phyloP scores from a whole-genome alignment of 2,797 vertebrate species.

The Spondyliosoma cantharus region DNA sequence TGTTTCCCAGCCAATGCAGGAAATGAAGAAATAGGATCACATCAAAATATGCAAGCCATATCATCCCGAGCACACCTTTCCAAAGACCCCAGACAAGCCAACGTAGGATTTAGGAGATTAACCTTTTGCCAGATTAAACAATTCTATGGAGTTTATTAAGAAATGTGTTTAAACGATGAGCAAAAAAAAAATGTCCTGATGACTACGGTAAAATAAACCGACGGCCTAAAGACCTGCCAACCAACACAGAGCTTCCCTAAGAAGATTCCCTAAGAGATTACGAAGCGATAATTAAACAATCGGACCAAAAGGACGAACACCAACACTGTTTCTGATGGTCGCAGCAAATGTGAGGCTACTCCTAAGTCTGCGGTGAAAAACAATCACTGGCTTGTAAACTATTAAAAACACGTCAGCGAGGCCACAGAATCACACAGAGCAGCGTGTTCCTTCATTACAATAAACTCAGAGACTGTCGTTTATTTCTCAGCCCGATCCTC shows the following conservation, averaged over 20 bases:
- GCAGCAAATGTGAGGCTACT: neutral
- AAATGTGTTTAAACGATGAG: slow-evolving; percentile 59
- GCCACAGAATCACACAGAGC: neutral
- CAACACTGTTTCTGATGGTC: neutral
- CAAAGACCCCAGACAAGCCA: slow-evolving; percentile 70
- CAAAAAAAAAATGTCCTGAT: slow-evolving; percentile 32
- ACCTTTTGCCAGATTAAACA: slow-evolving; percentile 65
- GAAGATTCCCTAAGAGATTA: slow-evolving; percentile 30
- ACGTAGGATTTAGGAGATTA: slow-evolving; percentile 62
- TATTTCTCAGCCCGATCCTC: neutral
- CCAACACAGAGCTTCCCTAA: slow-evolving; percentile 20
- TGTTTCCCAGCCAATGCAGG: slow-evolving; percentile 79
- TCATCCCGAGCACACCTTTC: slow-evolving; percentile 78
- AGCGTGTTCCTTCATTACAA: neutral
- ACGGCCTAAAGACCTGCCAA: slow-evolving; percentile 18
- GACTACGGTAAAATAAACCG: slow-evolving; percentile 50
- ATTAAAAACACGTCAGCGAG: neutral
- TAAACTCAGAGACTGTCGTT: neutral
- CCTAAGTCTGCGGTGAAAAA: neutral
- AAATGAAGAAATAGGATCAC: slow-evolving; percentile 88
- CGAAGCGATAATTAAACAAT: slow-evolving; percentile 27
- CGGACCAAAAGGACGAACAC: slow-evolving; percentile 18
- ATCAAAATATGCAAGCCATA: slow-evolving; percentile 81
- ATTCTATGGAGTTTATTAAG: slow-evolving; percentile 58
- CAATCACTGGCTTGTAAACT: neutral